Base-by-base conservation (phyloP, 1,140 invertebrate species). In the Saccostrea glomerata region DNA sequence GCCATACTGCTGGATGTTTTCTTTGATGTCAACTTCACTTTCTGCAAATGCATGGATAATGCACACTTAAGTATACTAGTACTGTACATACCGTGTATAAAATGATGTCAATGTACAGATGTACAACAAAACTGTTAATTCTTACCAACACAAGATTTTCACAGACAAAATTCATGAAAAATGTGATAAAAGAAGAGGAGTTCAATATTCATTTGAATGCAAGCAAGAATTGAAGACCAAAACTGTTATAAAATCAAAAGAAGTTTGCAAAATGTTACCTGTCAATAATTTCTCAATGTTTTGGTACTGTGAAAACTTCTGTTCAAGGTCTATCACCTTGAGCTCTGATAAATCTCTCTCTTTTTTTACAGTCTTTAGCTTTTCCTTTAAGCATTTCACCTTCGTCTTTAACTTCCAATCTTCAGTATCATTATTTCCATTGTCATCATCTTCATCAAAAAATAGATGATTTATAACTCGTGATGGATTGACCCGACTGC, bases 391-490 rank as follows among this genome's bases (percentile, higher is more conserved):
- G 40, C 90, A 84, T 55, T 88, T 73, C 36, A 92, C 63, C 66
- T 91, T 87, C 56, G 93, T 93, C 15, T 83, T 83, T 13, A 92
- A 84, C 82, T 86, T 88, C 30, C 77, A 86, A 60, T 85, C 47
- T 56, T 92, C 91, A 25, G 85, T 84, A 30, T 84, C 88, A 25
- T 89, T 87, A 12, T 84, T 87, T 60, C 89, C 84, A 25, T n/a
- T 55, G 15, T 90, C 90, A 56, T 90, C 92, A 23, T 23, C 86
- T 12, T 58, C 36, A 77, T 93, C 92, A 85, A 93, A 93, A 83
- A 87, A 93, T 1, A 93, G 73, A 73, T 90, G 91, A 36, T 90
- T 87, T 23, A 92, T 91, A 40, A 91, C 86, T 63, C 91, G 86
- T 12, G 77, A 86, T n/a, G 84, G 30, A 15, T 89, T 87, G 3